phyloP scores from a whole-genome alignment of 2,113 vertebrate species.

The Gymnarchus niloticus region DNA sequence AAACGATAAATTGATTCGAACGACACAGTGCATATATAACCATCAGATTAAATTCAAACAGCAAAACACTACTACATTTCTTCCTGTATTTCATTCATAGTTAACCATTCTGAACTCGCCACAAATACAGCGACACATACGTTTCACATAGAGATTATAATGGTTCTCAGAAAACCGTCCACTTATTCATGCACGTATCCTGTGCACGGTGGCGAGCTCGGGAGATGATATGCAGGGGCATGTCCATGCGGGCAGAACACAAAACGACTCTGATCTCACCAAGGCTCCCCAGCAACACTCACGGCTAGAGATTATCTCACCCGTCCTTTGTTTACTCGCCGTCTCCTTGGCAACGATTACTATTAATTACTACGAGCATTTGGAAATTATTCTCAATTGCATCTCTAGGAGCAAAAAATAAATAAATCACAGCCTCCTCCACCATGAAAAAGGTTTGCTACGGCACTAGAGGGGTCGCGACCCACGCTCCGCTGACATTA shows the following conservation, averaged over 20 bases:
- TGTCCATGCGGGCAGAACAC: constrained; percentile 22
- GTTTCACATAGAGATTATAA: neutral
- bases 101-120: neutral
- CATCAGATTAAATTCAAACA: constrained; percentile 23
- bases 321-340: constrained; percentile 27
- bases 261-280: constrained; percentile 35
- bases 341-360: constrained; percentile 41
- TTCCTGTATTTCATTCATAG: neutral
- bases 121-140: neutral
- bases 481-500: neutral
- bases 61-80: neutral
- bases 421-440: constrained; percentile 25
- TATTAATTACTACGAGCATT: constrained; percentile 33
- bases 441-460: constrained; percentile 20
- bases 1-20: neutral
- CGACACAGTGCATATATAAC: constrained; percentile 32
- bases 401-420: constrained; percentile 49
- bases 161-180: neutral
- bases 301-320: constrained; percentile 11
- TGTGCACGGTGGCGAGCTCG: neutral
- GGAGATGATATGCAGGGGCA: neutral
- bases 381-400: constrained; percentile 35
- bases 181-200: neutral
- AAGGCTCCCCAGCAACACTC: constrained; percentile 23
- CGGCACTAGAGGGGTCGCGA: neutral